Base-by-base conservation (phyloP, 2,888 invertebrate species). In the Lepidochitona cinerea region DNA sequence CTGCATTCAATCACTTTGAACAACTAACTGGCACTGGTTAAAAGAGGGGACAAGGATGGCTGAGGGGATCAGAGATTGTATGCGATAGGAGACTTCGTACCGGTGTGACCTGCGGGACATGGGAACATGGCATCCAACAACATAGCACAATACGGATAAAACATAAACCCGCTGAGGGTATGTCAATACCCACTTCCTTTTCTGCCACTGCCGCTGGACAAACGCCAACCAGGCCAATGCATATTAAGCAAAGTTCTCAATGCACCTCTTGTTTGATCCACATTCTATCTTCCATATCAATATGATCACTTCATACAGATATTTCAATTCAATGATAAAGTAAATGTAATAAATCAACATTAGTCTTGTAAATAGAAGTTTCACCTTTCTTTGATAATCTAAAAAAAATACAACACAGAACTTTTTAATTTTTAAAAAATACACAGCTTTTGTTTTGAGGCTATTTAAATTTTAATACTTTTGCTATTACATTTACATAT, bases 121-220 rank as follows among this genome's bases (percentile, higher is more conserved):
- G 49, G 59, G 29, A 14, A 59, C 32, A 29, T 32, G 29, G 59
- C 59, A 59, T 59, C 29, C 29, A 59, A 23, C 23, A 12, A 29
- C 32, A 59, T 26, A 59, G 59, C 59, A 29, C 1, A 26, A 9
- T 23, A 32, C 29, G 59, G 59, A 59, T 59, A 59, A 59, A 59
- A 59, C 29, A 14, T 59, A 59, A 59, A 59, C 59, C 59, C 59
- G 29, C 59, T 59, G 59, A 59, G 59, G 59, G 59, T 26, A 26
- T 29, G 59, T 32, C 23, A 59, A 59, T 59, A 59, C 59, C 59
- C 5, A 59, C 59, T 59, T 59, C 59, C 59, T 59, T 32, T 59
- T 23, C 7, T 23, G 26, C 23, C 2, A 32, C 26, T 2, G 4
- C 4, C 4, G 59, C 59, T 59, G 59, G 59, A 23, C 23, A 18